Base-by-base conservation (phyloP, 2,797 vertebrate species). In the Euthynnus affinis region DNA sequence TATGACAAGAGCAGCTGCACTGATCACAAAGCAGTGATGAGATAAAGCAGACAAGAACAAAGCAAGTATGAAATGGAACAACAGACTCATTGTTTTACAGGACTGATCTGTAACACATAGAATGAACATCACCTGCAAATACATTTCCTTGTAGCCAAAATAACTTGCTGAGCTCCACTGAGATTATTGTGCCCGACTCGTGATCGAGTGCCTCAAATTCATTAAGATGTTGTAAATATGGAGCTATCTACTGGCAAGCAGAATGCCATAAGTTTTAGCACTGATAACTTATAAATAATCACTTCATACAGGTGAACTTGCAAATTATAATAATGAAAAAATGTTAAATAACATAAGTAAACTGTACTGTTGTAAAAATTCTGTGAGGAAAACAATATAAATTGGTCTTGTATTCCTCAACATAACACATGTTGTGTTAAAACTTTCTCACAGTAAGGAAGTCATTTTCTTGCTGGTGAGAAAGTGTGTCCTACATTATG, bases 1-100 rank as follows among this genome's bases (percentile, higher is more conserved):
- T 23, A 52, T 48, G 42, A 66, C 66, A 68, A 18, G 46, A 64
- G 40, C 8, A 68, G 48, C 42, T 20, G 44, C 3, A 40, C 27
- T 48, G 13, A 81, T 55, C 29, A 49, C 15, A 75, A 58, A 71
- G 3, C 0, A 48, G 32, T 42, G 2, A 52, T 9, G 22, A 27
- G 44, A 74, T n/a, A 49, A 27, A 55, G 42, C 17, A 70, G 9
- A 58, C 6, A 46, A 13, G 2, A 2, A 25, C 18, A 58, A 14
- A 32, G 22, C 14, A 4, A 3, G 23, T 1, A 2, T 6, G 13
- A 65, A 61, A 49, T 6, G 27, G 9, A 27, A 37, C 40, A 25
- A 23, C 9, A 12, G 18, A 58, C 2, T 3, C 1, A 49, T 6
- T 20, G n/a, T 20, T 29, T 68, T 61, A 56, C 7, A 58, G 5